Evolutionary conservation across 2,888 invertebrate species (phyloP).

Genomic region (Acleris cristana): DNA sequence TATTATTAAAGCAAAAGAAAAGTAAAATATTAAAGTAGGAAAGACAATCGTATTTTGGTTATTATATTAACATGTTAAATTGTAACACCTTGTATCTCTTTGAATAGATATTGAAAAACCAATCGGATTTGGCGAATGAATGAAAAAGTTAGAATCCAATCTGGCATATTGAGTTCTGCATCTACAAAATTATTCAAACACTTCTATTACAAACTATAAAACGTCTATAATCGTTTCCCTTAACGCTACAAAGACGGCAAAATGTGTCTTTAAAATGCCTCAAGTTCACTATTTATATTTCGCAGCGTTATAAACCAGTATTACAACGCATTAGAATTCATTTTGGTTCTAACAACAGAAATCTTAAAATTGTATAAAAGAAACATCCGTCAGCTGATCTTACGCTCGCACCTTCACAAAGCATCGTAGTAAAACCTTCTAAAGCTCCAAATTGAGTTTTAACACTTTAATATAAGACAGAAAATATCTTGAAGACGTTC

Average conservation of each 20-base stretch:
- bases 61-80: background rate
- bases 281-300: slow-evolving; percentile 2
- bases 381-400: slow-evolving; percentile 67
- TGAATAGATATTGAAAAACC: slow-evolving; percentile 30
- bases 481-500: slow-evolving; percentile 36
- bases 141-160: slow-evolving; percentile 43
- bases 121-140: slow-evolving; percentile 33
- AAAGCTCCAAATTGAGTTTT: slow-evolving; percentile 37
- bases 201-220: slow-evolving; percentile 35
- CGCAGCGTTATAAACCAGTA: background rate
- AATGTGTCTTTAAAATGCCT: background rate
- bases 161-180: slow-evolving; percentile 36
- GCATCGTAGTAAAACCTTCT: slow-evolving; percentile 48
- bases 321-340: slow-evolving; percentile 38
- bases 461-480: slow-evolving; percentile 30
- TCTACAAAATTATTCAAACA: slow-evolving; percentile 21
- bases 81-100: slow-evolving; percentile 45
- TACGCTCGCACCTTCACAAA: slow-evolving; percentile 66
- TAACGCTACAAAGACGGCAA: slow-evolving; percentile 9
- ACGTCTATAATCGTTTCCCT: background rate
- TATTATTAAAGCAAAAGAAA: slow-evolving; percentile 48
- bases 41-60: background rate
- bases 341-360: slow-evolving; percentile 43
- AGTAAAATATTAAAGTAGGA: background rate
- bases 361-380: slow-evolving; percentile 19